A percentile compares a stretch with the other conserved stretches of the same genome.
phyloP scores from a whole-genome alignment of 2,888 invertebrate species.

The Carcina quercana region DNA sequence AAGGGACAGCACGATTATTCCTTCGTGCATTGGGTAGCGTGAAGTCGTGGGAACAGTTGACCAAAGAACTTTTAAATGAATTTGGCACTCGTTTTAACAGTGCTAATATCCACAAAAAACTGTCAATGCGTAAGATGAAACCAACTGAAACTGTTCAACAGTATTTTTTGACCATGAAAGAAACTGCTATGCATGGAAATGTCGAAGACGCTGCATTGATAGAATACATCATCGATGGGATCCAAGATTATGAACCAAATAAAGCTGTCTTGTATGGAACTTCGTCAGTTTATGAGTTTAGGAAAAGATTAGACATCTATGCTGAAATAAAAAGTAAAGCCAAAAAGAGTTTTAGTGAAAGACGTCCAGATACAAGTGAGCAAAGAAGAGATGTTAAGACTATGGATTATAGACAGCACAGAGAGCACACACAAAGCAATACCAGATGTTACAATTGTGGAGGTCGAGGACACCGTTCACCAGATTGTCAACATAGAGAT shows the following conservation, averaged over 20 bases:
- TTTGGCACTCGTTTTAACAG: constrained; percentile 9
- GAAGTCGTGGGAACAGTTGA: constrained; percentile 4
- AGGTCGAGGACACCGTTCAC: constrained; percentile 8
- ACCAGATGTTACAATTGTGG: constrained; percentile 20
- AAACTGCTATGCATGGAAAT: constrained; percentile 31
- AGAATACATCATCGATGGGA: constrained; percentile 41
- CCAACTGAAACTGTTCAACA: constrained; percentile 32
- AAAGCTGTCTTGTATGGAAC: constrained; percentile 22
- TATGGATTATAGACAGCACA: not conserved
- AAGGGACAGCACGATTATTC: constrained; percentile 11
- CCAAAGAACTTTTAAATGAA: constrained; percentile 8
- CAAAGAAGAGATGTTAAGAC: too few species aligned
- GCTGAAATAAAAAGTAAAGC: constrained; percentile 10
- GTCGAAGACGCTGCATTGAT: constrained; percentile 33
- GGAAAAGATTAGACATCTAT: constrained; percentile 15
- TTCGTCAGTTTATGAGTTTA: constrained; percentile 16
- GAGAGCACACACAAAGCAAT: not conserved
- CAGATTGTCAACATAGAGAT: constrained; percentile 16
- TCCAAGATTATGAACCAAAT: constrained; percentile 22
- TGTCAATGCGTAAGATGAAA: constrained; percentile 17
- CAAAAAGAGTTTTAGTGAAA: constrained; percentile 6
- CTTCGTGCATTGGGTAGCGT: constrained; percentile 5
- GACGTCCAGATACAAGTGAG: too few species aligned
- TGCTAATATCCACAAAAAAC: constrained; percentile 3
- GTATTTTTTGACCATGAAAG: constrained; percentile 36